Evolutionary conservation across 1,140 invertebrate genomes (phyloP), one percentile per base, ranked within the genome.

Genomic region (Ostrea denselamellosa): DNA sequence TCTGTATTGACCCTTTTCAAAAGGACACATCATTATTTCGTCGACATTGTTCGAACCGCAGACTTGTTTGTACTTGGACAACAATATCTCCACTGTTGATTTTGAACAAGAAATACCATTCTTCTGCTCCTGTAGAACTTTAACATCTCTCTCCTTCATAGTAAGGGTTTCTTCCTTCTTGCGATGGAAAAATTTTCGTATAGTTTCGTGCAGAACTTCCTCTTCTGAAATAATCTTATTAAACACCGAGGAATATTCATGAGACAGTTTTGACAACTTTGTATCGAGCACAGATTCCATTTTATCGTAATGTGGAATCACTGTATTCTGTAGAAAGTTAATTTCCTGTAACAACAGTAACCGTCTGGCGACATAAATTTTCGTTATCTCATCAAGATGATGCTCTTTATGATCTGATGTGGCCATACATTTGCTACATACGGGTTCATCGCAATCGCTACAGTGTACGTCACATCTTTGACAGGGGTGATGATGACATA

Each of bases 1-100:
- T 77, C 68, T 77, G 14, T 77, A 77, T 14, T 77, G 68, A 17
- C 28, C 68, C 10, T 77, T 77, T 77, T 77, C 68, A 77, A 77
- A 77, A 28, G 22, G 22, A 77, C 68, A 77, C 22, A 4, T 77
- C 9, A 77, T 3, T 28, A 77, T 28, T 77, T 77, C 25, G 22
- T 77, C 68, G 28, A 77, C 25, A 34, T 77, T 25, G 68, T 77
- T 77, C 9, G 68, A 77, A 10, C 68, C 68, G 28, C 68, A 77
- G 5, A 77, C 68, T 2, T 25, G 22, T 77, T 77, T 77, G 25
- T 77, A 77, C 68, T 77, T 77, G 25, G 68, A 77, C 28, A 77
- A 22, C 68, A 77, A 10, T 77, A 8, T 12, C 14, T 77, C 25
- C 3, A 77, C 68, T 28, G 22, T 77, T 77, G 25, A 44, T 17